Evolutionary conservation across 2,888 invertebrate species (phyloP), one percentile per base, ranked within the genome.

Genomic region (Lasioglossum morio): DNA sequence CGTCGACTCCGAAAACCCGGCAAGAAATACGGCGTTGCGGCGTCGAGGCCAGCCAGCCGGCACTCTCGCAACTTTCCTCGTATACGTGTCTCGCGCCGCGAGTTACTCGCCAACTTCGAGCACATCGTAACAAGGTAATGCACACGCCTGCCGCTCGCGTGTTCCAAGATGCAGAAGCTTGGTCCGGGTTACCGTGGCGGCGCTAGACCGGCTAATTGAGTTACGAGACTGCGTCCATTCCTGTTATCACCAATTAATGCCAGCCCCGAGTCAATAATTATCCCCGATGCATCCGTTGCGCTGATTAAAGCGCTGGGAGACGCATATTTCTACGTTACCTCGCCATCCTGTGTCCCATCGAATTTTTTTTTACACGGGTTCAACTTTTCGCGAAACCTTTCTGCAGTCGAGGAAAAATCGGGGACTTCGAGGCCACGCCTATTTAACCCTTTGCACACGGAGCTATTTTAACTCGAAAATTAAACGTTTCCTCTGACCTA

Each of bases 71-170:
- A 87, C 57, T 87, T 83, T 46, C 30, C 76, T 34, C 77, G 82
- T 82, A 74, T 72, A 87, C 60, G 74, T 87, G 77, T 83, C 82
- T 73, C 82, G 74, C 37, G 80, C 14, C 77, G 46, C 79, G 77
- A 81, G 88, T 87, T 88, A 72, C 73, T 72, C 76, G 72, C 76
- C 77, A 87, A 91, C 85, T 91, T 87, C 72, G 89, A 84, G 72
- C 74, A 85, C 84, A 69, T 77, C 79, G 87, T 89, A 89, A 89
- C 89, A 78, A 86, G 91, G 82, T 87, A 87, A 89, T 85, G 84
- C 82, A 83, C 84, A 81, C 63, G 82, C 74, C 69, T 69, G 19
- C 37, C 57, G 77, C 63, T 81, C 86, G 79, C 83, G 84, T 79
- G 84, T 73, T 77, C 66, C 77, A 74, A 88, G 88, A 81, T 48